Base-by-base conservation (phyloP, 2,888 invertebrate species). In the Drosophila formosana region DNA sequence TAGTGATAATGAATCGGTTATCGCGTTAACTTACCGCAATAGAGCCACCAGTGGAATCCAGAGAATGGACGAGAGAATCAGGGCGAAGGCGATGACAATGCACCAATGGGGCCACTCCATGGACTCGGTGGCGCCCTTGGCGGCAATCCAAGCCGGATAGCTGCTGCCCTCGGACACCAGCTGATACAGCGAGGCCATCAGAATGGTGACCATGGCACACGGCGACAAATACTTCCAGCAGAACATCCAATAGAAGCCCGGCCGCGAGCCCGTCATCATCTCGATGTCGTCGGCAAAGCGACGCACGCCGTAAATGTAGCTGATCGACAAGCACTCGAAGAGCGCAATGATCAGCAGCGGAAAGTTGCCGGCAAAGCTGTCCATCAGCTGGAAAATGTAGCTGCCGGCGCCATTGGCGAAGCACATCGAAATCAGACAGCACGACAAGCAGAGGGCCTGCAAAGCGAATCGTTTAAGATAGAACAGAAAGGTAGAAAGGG, bases 191-290 rank as follows among this genome's bases (percentile, higher is more conserved):
- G 97, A 97, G 0, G 98, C 97, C 30, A 96, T 93, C 30, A 98
- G 93, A 88, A 98, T 98, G 50, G 96, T 95, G 37, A 97, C 92
- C 98, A 98, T 98, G 0, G 97, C 97, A 65, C 96, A 90, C 0
- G 98, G 98, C 2, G 98, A 97, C 9, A 98, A 93, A 91, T 98
- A 98, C 92, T 98, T 97, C 98, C 98, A 98, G 92, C 98, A 98
- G 79, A 98, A 95, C 90, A 97, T 93, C 98, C 98, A 98, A 92
- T 98, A 98, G 34, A 96, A 93, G 0, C 96, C 96, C 0, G 98
- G 98, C 26, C 97, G 94, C 50, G 95, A 95, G 3, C 98, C 98
- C 0, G 98, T 98, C 98, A 98, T 98, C 92, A 97, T 94, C 92
- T 98, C 97, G 72, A 98, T 97, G 92, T 98, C 98, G 90, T 98